A percentile compares a stretch with the other conserved stretches of the same genome.
Evolutionary conservation across 2,113 vertebrate genomes (phyloP).

Genomic region (Ophiodon elongatus): DNA sequence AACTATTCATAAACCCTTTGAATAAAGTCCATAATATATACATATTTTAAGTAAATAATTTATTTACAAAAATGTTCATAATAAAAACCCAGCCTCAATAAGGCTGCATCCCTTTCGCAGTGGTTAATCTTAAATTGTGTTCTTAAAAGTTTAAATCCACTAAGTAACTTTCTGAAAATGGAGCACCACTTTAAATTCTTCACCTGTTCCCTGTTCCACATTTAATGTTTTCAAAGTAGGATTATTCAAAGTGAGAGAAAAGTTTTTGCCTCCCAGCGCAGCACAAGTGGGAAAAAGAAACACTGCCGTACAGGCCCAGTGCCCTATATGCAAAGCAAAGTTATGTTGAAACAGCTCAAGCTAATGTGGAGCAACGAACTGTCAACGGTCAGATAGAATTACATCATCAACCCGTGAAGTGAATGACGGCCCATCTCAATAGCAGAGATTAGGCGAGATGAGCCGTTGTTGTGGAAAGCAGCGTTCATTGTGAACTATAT

Average conservation of each 20-base stretch:
- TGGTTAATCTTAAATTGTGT: background rate
- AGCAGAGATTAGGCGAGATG: conserved; percentile 26
- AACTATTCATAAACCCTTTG: background rate
- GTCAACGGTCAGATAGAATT: conserved; percentile 7
- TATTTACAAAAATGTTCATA: background rate
- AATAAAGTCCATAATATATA: background rate
- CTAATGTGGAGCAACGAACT: conserved; percentile 29
- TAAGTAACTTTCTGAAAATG: background rate
- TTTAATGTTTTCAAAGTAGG: conserved; percentile 4
- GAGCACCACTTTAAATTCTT: conserved; percentile 19
- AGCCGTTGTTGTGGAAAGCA: conserved; percentile 12
- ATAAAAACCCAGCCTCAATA: no score
- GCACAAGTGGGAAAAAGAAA: background rate
- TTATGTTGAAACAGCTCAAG: conserved; percentile 4
- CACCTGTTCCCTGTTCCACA: background rate
- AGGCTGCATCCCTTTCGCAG: background rate
- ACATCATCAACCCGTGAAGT: conserved; percentile 9
- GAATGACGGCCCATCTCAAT: conserved; percentile 45
- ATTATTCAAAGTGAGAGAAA: conserved; percentile 21
- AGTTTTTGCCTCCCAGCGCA: conserved; percentile 4
- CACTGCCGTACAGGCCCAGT: background rate
- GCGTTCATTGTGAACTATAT: conserved; percentile 53
- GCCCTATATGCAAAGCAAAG: conserved; percentile 2
- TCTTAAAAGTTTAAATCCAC: background rate
- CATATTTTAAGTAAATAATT: background rate